Conservation (phyloP, 1,140 invertebrate species). For the Temnothorax curvispinosus region DNA sequence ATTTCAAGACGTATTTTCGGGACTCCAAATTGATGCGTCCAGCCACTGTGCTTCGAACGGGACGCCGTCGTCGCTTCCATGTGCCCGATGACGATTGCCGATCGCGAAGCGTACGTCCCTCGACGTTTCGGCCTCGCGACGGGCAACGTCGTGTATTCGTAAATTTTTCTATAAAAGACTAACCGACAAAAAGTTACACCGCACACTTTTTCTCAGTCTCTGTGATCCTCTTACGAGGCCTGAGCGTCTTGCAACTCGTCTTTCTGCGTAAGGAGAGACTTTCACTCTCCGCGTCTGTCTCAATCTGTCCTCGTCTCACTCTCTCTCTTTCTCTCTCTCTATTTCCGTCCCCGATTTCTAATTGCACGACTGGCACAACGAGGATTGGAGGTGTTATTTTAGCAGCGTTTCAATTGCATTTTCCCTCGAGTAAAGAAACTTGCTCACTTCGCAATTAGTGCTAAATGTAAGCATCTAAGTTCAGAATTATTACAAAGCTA, state of each 20-base stretch:
- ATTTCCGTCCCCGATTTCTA: slow-evolving; percentile 20
- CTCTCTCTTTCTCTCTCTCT: neutral
- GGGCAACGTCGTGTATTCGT: neutral
- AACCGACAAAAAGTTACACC: neutral
- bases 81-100: neutral
- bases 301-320: slow-evolving; percentile 22
- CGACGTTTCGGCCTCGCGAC: neutral
- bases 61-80: slow-evolving; percentile 33
- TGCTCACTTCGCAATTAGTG: neutral
- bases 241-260: neutral
- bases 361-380: neutral
- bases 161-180: neutral
- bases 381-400: slow-evolving; percentile 14
- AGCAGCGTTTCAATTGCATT: slow-evolving; percentile 10
- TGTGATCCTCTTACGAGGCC: neutral
- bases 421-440: neutral
- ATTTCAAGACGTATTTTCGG: neutral
- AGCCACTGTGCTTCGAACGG: slow-evolving; percentile 17
- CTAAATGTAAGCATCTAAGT: neutral
- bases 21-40: slow-evolving; percentile 7
- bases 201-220: neutral
- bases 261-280: slow-evolving; percentile 30
- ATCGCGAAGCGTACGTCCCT: neutral
- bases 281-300: slow-evolving; percentile 31
- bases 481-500: neutral